phyloP scores from a whole-genome alignment of 2,797 vertebrate genomes.

The Melanotaenia boesemani region DNA sequence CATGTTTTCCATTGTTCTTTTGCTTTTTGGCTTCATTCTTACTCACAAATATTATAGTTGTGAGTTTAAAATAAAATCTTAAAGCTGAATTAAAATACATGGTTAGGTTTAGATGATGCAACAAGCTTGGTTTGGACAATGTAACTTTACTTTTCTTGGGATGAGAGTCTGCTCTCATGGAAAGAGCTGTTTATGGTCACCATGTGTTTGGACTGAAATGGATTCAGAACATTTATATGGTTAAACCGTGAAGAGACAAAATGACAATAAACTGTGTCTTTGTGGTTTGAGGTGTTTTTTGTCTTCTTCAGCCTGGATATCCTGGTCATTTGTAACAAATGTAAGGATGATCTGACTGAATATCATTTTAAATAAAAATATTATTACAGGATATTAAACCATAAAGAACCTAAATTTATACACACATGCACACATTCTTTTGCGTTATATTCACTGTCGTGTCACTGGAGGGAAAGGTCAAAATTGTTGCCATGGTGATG shows the following conservation, averaged over 20 bases:
- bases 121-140: neutral
- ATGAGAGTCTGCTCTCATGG: neutral
- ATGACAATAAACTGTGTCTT: neutral
- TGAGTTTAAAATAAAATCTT: neutral
- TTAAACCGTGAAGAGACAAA: neutral
- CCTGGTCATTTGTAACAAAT: neutral
- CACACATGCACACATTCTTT: neutral
- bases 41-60: neutral
- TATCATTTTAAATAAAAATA: neutral
- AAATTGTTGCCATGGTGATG: conserved; percentile 73
- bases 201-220: neutral
- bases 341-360: neutral
- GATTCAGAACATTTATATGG: neutral
- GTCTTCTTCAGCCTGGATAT: neutral
- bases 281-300: neutral
- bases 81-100: neutral
- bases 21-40: neutral
- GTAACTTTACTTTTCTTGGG: neutral
- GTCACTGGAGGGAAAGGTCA: conserved; percentile 61
- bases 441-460: conserved; percentile 56
- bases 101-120: neutral
- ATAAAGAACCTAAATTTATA: neutral
- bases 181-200: neutral
- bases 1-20: neutral
- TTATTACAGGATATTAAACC: neutral